Evolutionary conservation across 1,140 invertebrate genomes (phyloP).

Genomic region (Drosophila paulistorum): DNA sequence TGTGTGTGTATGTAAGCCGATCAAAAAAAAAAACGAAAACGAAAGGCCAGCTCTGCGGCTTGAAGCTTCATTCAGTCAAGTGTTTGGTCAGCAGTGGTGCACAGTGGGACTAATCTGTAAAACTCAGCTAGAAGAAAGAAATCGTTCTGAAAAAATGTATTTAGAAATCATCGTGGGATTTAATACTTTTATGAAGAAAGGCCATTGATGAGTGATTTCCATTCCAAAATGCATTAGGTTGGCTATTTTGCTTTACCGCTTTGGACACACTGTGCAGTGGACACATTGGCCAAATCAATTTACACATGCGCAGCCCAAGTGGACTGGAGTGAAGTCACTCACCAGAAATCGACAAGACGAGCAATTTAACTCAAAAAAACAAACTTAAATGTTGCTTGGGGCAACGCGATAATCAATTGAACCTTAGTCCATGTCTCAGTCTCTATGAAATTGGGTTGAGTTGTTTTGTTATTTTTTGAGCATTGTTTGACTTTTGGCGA

Average conservation of each 20-base stretch:
- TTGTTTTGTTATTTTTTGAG: slow-evolving; percentile 27
- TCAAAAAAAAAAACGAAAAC: slow-evolving; percentile 52
- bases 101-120: background rate
- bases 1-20: slow-evolving; percentile 28
- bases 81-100: background rate
- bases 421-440: slow-evolving; percentile 60
- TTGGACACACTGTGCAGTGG: background rate
- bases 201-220: background rate
- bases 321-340: background rate
- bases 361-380: slow-evolving; percentile 32
- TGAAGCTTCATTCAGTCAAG: slow-evolving; percentile 7
- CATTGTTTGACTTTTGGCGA: slow-evolving; percentile 50
- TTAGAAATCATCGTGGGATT: background rate
- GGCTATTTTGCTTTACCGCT: background rate
- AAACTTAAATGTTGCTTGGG: slow-evolving; percentile 43
- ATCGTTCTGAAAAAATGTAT: too few relatives aligned
- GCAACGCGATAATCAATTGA: slow-evolving; percentile 67
- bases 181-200: background rate
- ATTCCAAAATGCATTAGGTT: background rate
- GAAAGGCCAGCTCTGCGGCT: slow-evolving; percentile 52
- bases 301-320: slow-evolving; percentile 16
- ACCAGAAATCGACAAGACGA: slow-evolving; percentile 12
- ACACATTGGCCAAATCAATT: slow-evolving; percentile 14
- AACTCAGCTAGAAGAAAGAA: background rate
- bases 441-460: slow-evolving; percentile 73